Evolutionary conservation across 2,797 vertebrate genomes (phyloP).

Genomic region (Ptychadena robeensis): DNA sequence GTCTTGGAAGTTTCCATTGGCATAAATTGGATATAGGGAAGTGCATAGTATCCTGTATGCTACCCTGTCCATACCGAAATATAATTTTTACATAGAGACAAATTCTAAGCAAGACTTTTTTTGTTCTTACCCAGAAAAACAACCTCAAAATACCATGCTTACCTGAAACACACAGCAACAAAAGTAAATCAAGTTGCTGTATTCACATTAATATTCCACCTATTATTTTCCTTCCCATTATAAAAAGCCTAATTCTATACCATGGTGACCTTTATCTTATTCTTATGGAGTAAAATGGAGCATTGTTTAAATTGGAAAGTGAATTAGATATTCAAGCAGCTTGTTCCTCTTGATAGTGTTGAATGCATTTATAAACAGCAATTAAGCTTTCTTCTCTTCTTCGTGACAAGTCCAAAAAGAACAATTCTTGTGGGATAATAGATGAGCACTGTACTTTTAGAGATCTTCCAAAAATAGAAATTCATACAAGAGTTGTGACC

Average conservation of each 20-base stretch:
- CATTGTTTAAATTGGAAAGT: slow-evolving; percentile 32
- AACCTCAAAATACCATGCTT: too few relatives aligned
- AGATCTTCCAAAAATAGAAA: slow-evolving; percentile 27
- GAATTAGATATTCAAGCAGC: slow-evolving; percentile 28
- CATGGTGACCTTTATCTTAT: slow-evolving; percentile 17
- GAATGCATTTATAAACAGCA: slow-evolving; percentile 45
- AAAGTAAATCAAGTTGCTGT: too few relatives aligned
- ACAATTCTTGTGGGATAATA: slow-evolving; percentile 35
- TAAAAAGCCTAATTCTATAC: slow-evolving; percentile 3
- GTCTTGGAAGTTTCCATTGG: too few relatives aligned
- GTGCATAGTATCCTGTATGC: too few relatives aligned
- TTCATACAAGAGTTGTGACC: slow-evolving; percentile 7
- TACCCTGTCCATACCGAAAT: too few relatives aligned
- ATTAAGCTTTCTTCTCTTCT: slow-evolving; percentile 36
- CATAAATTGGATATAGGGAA: too few relatives aligned
- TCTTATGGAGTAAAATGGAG: background rate
- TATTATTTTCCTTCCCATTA: background rate
- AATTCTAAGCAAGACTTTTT: too few relatives aligned
- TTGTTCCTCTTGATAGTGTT: background rate
- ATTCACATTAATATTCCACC: too few relatives aligned
- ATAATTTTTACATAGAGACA: too few relatives aligned
- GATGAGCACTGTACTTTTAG: slow-evolving; percentile 3
- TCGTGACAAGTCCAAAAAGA: slow-evolving; percentile 9
- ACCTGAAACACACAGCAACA: too few relatives aligned
- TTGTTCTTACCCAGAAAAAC: too few relatives aligned